Conservation (phyloP, 2,113 vertebrate genomes). For the Myanophis thanlyinensis region DNA sequence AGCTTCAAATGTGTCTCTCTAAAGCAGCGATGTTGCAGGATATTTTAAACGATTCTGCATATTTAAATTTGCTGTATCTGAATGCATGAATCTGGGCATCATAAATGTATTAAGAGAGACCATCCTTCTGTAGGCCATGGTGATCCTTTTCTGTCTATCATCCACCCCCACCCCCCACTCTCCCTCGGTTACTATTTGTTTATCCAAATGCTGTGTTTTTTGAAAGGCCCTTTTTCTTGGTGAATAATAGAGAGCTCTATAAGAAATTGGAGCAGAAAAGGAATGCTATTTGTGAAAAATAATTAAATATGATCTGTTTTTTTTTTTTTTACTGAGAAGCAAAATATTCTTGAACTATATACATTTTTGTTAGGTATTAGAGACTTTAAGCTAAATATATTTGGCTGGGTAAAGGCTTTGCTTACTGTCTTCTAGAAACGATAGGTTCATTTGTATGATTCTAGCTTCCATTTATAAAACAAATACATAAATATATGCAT, state of each 20-base stretch:
- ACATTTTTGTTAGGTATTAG: constrained; percentile 57
- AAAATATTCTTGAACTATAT: constrained; percentile 67
- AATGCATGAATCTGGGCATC: constrained; percentile 59
- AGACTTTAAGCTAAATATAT: constrained; percentile 61
- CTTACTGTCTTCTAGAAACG: constrained; percentile 56
- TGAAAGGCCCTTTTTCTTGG: constrained; percentile 74
- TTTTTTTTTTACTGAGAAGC: constrained; percentile 50
- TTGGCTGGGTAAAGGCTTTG: constrained; percentile 66
- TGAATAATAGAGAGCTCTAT: constrained; percentile 64
- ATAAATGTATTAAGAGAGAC: constrained; percentile 66
- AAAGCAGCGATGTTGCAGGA: constrained; percentile 66
- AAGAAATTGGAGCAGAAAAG: constrained; percentile 52
- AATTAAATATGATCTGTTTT: constrained; percentile 32
- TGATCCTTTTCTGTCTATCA: constrained; percentile 60
- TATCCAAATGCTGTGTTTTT: constrained; percentile 66
- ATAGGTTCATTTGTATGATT: constrained; percentile 61
- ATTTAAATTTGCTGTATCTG: constrained; percentile 68
- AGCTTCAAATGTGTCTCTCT: constrained; percentile 54
- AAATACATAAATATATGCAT: constrained; percentile 50
- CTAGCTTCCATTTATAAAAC: constrained; percentile 47
- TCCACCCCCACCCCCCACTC: not conserved
- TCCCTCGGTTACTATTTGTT: constrained; percentile 68
- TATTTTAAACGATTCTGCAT: constrained; percentile 56
- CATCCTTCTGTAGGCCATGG: constrained; percentile 70
- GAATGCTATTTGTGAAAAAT: constrained; percentile 61